Base-by-base conservation (phyloP, 2,113 vertebrate genomes). In the Malurus melanocephalus region DNA sequence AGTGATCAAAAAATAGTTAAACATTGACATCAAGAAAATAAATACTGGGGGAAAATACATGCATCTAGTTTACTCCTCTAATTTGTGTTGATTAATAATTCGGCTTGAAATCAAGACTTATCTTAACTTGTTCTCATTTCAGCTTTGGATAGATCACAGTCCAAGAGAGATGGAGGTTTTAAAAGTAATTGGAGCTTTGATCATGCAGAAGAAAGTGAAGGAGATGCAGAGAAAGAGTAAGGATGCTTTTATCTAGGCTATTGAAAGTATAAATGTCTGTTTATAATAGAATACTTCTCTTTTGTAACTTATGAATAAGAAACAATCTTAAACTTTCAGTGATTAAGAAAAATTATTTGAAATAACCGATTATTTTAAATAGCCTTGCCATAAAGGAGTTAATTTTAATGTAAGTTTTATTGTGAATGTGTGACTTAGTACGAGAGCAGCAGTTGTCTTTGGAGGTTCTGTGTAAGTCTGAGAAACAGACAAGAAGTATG, bases 111-210 rank as follows among this genome's bases (percentile, higher is more conserved):
- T 75, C 52, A 89, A 96, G 86, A 96, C 93, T 98, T 95, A 97
- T 3, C 57, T 93, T 96, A 94, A 94, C 94, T 97, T 97, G 74
- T 97, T 98, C 93, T 93, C 97, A 94, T 98, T 97, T 95, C 97
- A 99, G 99, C 99, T 96, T 98, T 99, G 97, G 98, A 98, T 95
- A 98, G 98, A 97, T 97, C 98, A 93, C 97, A 99, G 79, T 96
- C 97, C 97, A 98, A 97, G 96, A 98, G 96, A 96, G 98, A 99
- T 98, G 98, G 98, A 97, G 98, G 99, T 89, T 99, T 97, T 99
- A 99, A 98, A 97, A 98, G 96, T 97, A 98, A 97, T 96, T 99
- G 99, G 99, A 98, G 98, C 97, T 99, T 98, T 97, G 97, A 98
- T 97, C 97, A 98, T 93, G 95, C 96, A 94, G 98, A 98, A 96